Percentiles rank a stretch among this genome's conserved stretches.
Evolutionary conservation across 2,797 vertebrate species (phyloP).

Genomic region (Mustela erminea): DNA sequence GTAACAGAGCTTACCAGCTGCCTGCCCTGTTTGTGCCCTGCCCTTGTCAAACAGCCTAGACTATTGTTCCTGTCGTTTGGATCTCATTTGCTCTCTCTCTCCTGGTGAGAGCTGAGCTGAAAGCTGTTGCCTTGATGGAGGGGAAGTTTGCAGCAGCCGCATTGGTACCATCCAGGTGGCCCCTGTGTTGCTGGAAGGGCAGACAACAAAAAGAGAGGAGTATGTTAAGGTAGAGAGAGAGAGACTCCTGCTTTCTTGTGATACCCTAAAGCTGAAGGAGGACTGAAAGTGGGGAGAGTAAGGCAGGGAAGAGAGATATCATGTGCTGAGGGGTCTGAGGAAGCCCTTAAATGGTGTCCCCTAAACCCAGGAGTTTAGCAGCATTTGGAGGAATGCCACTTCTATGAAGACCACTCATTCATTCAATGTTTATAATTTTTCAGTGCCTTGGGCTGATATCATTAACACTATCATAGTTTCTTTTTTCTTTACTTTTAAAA

Average conservation of each 20-base stretch:
- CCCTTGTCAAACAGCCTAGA: conserved; percentile 72
- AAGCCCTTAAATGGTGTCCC: conserved; percentile 27
- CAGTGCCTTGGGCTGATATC: conserved; percentile 54
- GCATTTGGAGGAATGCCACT: conserved; percentile 56
- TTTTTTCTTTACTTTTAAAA: not conserved
- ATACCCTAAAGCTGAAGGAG: conserved; percentile 8
- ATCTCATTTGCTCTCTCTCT: conserved; percentile 60
- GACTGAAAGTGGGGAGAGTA: not conserved
- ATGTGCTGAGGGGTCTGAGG: conserved; percentile 18
- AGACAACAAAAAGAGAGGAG: conserved; percentile 58
- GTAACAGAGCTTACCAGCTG: conserved; percentile 73
- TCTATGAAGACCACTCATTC: conserved; percentile 43
- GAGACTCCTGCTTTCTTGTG: not conserved
- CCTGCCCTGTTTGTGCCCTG: conserved; percentile 71
- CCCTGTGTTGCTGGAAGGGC: conserved; percentile 44
- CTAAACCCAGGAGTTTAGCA: conserved; percentile 50
- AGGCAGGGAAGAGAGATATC: not conserved
- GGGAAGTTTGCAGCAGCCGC: conserved; percentile 37
- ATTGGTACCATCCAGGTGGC: conserved; percentile 11
- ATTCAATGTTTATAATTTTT: conserved; percentile 60
- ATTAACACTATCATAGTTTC: conserved; percentile 47
- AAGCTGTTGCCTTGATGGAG: conserved; percentile 61
- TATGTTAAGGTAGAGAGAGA: not conserved
- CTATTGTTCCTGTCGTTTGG: conserved; percentile 73
- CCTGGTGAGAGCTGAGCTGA: conserved; percentile 55